Conservation (phyloP, 2,888 invertebrate species). For the Caenorhabditis imperialis region DNA sequence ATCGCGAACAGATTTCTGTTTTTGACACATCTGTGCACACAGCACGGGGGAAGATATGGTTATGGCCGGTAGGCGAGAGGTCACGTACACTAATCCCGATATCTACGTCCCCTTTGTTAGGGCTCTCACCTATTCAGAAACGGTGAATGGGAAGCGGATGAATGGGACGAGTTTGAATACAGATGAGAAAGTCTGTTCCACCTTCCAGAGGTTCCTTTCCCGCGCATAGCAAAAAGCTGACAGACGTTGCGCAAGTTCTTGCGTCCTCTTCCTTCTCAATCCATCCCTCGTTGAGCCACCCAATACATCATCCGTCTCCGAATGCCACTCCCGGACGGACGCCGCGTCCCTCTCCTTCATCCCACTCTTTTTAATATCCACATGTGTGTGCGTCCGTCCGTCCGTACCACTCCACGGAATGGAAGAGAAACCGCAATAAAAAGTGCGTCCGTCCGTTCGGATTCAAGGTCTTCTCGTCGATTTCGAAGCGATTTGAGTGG, state of each 20-base stretch:
- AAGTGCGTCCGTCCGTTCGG: slow-evolving; percentile 14
- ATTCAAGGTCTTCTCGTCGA: slow-evolving; percentile 45
- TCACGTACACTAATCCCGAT: slow-evolving; percentile 31
- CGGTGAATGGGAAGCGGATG: slow-evolving; percentile 11
- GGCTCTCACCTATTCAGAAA: slow-evolving; percentile 28
- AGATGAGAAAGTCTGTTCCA: background rate
- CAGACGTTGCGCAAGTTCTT: too few species aligned
- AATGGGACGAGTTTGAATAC: background rate
- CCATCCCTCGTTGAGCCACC: slow-evolving; percentile 4
- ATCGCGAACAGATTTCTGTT: slow-evolving; percentile 33
- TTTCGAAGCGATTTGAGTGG: slow-evolving; percentile 1
- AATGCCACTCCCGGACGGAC: slow-evolving; percentile 36
- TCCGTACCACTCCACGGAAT: slow-evolving; percentile 27
- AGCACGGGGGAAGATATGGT: slow-evolving; percentile 9
- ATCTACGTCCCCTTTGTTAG: slow-evolving; percentile 23
- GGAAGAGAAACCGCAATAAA: slow-evolving; percentile 45
- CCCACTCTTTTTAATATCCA: slow-evolving; percentile 36
- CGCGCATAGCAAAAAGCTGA: too few species aligned
- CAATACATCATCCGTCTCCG: slow-evolving; percentile 25
- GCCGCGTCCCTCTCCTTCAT: slow-evolving; percentile 12
- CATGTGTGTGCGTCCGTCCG: slow-evolving; percentile 18
- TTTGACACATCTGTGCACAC: slow-evolving; percentile 49
- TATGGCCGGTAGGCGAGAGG: slow-evolving; percentile 32
- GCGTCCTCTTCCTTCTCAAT: too few species aligned
- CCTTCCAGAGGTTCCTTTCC: slow-evolving; percentile 7